Conservation (phyloP, 1,140 invertebrate species). For the Phortica variegata region DNA sequence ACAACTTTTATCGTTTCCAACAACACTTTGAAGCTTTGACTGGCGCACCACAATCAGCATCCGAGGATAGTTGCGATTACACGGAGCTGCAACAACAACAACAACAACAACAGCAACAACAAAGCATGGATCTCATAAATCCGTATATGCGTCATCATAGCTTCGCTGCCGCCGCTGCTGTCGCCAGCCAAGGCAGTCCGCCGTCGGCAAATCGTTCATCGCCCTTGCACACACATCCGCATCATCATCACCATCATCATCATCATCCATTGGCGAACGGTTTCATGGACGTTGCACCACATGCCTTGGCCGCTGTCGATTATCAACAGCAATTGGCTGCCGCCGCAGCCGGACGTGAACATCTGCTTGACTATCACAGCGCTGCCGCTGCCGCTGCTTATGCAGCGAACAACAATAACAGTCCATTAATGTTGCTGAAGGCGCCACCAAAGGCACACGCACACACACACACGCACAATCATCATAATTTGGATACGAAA, state of each 20-base stretch:
- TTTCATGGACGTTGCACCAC: constrained; percentile 40
- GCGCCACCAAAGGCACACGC: constrained; percentile 19
- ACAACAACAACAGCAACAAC: constrained; percentile 17
- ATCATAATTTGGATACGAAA: constrained; percentile 24
- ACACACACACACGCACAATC: too few relatives aligned
- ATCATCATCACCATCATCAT: constrained; percentile 15
- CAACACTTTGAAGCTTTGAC: too few relatives aligned
- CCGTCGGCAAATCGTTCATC: constrained; percentile 37
- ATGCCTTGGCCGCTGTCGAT: constrained; percentile 39
- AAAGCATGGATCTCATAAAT: constrained; percentile 51
- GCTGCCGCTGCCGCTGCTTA: constrained; percentile 47
- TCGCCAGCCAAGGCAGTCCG: constrained; percentile 26
- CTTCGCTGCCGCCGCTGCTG: constrained; percentile 35
- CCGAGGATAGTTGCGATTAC: background rate
- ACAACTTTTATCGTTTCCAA: too few relatives aligned
- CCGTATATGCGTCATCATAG: constrained; percentile 54
- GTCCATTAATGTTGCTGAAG: constrained; percentile 44
- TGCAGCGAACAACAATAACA: constrained; percentile 43
- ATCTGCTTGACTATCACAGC: constrained; percentile 43
- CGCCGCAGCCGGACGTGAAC: constrained; percentile 6
- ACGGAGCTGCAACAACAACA: constrained; percentile 13
- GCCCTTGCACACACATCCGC: background rate
- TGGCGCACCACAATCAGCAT: too few relatives aligned
- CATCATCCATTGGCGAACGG: constrained; percentile 28
- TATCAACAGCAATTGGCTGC: constrained; percentile 45